phyloP scores from a whole-genome alignment of 2,113 vertebrate species.

The Typhlomys cinereus region DNA sequence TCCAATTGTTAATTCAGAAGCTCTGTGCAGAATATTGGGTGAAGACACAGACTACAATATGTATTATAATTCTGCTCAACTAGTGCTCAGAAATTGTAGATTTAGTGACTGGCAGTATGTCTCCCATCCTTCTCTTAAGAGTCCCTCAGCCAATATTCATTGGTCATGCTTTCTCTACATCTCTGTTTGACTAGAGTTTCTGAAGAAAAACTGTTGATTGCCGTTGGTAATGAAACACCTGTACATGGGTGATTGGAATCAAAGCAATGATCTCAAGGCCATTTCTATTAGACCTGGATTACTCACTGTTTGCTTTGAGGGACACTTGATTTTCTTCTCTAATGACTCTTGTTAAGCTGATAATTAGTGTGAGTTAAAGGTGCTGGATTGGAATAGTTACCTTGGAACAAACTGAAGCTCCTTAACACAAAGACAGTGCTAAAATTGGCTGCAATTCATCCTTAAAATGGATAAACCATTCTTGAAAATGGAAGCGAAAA shows the following conservation, averaged over 20 bases:
- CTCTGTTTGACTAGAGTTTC: neutral
- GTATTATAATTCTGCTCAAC: neutral
- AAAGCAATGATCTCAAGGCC: neutral
- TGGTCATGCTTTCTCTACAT: neutral
- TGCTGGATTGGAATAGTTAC: neutral
- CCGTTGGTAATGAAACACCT: neutral
- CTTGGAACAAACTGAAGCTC: neutral
- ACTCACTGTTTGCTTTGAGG: neutral
- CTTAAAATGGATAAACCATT: neutral
- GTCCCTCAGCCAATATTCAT: neutral
- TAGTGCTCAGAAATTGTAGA: neutral
- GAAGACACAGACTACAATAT: neutral
- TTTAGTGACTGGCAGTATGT: neutral
- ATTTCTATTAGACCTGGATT: neutral
- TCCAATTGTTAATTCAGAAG: too few species aligned
- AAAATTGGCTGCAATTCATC: neutral
- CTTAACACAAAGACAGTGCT: neutral
- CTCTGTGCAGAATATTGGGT: neutral
- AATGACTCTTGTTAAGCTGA: neutral
- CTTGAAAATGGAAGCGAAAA: neutral
- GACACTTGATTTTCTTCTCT: neutral
- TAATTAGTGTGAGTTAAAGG: neutral
- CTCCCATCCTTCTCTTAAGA: neutral
- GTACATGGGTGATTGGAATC: neutral
- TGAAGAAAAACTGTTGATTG: neutral